Conservation (phyloP, 2,797 vertebrate species). For the Garrulus glandarius region DNA sequence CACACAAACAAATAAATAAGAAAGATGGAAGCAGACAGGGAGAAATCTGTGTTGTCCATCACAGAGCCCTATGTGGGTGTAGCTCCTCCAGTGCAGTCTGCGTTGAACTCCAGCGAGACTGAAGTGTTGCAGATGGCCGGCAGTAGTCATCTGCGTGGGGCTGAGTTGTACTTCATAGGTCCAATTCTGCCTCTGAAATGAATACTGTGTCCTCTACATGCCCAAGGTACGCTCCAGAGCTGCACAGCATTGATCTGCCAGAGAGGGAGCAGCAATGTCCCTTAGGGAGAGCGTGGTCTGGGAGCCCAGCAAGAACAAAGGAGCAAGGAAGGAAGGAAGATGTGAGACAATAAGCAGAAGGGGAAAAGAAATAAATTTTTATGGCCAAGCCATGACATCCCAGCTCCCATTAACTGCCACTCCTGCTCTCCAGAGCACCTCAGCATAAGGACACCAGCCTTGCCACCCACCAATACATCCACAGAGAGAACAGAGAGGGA, state of each 20-base stretch:
- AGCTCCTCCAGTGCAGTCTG: slow-evolving; percentile 18
- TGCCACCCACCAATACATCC: not conserved
- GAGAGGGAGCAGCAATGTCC: not conserved
- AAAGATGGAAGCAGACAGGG: slow-evolving; percentile 38
- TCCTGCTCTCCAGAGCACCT: not conserved
- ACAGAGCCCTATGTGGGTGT: slow-evolving; percentile 36
- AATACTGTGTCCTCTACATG: not conserved
- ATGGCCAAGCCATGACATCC: not conserved
- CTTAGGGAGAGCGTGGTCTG: not conserved
- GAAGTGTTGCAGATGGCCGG: slow-evolving; percentile 45
- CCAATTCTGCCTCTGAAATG: not conserved
- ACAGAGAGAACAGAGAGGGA: not conserved
- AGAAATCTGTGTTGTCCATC: slow-evolving; percentile 55
- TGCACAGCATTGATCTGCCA: not conserved
- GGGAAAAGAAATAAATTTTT: not conserved
- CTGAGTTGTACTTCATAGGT: not conserved
- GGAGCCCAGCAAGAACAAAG: not conserved
- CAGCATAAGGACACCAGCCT: not conserved
- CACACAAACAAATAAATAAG: slow-evolving; percentile 65
- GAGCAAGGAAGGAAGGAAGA: not conserved
- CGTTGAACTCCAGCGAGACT: not conserved
- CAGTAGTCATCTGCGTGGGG: not conserved
- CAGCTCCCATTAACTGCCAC: not conserved
- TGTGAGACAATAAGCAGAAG: not conserved
- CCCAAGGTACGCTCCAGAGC: not conserved